A percentile compares a stretch with the other conserved stretches of the same genome.
phyloP scores from a whole-genome alignment of 2,888 invertebrate species.

The Lochmaea capreae region DNA sequence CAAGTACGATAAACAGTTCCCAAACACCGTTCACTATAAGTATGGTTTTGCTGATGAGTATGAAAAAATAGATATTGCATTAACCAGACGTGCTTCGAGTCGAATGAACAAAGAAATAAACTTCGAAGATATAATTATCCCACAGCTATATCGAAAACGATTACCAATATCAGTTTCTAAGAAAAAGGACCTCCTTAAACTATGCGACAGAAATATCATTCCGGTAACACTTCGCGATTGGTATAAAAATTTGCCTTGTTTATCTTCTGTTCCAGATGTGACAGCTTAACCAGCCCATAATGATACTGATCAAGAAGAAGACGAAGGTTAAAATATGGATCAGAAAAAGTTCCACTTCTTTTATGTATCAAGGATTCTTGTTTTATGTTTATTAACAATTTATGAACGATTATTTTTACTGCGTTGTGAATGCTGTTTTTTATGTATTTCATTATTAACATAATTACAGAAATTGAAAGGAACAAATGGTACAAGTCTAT shows the following conservation, averaged over 20 bases:
- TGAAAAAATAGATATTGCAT: conserved; percentile 22
- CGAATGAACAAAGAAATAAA: conserved; percentile 15
- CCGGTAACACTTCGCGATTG: too few relatives aligned
- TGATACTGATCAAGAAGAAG: too few relatives aligned
- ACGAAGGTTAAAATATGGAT: too few relatives aligned
- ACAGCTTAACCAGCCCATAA: too few relatives aligned
- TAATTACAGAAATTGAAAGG: not conserved
- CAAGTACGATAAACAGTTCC: conserved; percentile 23
- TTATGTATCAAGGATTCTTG: not conserved
- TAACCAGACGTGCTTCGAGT: conserved; percentile 16
- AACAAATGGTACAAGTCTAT: not conserved
- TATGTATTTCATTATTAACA: not conserved
- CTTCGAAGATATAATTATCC: conserved; percentile 18
- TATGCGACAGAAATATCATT: too few relatives aligned
- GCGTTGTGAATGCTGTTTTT: too few relatives aligned
- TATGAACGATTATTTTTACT: too few relatives aligned
- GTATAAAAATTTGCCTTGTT: too few relatives aligned
- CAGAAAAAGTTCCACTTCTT: too few relatives aligned
- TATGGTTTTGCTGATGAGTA: conserved; percentile 21
- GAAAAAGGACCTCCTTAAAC: too few relatives aligned
- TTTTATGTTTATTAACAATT: not conserved
- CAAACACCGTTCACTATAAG: conserved; percentile 27
- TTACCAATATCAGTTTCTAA: too few relatives aligned
- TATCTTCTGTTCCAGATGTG: too few relatives aligned
- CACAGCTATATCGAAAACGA: conserved; percentile 22